Percentiles rank a stretch among this genome's conserved stretches.
Evolutionary conservation across 2,888 invertebrate species (phyloP).

Genomic region (Caenorhabditis zanzibari): DNA sequence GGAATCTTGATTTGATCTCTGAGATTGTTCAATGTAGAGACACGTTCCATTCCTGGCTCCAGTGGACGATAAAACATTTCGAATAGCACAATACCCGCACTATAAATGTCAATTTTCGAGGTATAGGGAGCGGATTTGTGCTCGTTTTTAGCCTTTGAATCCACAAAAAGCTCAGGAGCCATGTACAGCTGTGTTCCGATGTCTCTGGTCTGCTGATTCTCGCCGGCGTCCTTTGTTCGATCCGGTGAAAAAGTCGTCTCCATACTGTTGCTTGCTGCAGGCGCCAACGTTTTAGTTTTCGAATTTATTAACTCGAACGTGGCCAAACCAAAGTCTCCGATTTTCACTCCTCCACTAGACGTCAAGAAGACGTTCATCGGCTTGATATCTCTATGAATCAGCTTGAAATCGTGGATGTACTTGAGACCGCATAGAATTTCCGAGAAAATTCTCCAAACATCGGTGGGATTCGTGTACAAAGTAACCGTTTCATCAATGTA

Average conservation of each 20-base stretch:
- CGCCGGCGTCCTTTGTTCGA: conserved; percentile 3
- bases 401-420: conserved; percentile 79
- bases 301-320: conserved; percentile 58
- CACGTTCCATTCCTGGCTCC: conserved; percentile 93
- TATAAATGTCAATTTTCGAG: conserved; percentile 88
- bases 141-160: conserved; percentile 4
- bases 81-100: conserved; percentile 85
- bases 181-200: conserved; percentile 96
- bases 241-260: conserved; percentile 24
- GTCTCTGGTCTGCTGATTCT: conserved; percentile 84
- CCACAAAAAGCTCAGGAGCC: conserved; percentile 90
- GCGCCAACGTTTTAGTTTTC: background rate
- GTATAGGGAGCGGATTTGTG: conserved; percentile 61
- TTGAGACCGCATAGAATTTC: conserved; percentile 90
- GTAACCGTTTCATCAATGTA: conserved; percentile 63
- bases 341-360: conserved; percentile 93
- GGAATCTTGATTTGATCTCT: conserved; percentile 36
- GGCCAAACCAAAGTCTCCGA: conserved; percentile 97
- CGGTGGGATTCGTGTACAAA: conserved; percentile 11
- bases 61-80: conserved; percentile 93
- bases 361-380: conserved; percentile 94
- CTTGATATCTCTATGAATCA: conserved; percentile 82
- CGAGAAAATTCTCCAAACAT: conserved; percentile 88
- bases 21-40: conserved; percentile 83
- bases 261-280: conserved; percentile 26